Evolutionary conservation across 37 sponge, comb jelly and placozoan genomes (phyloP).

Genomic region (Corticium candelabrum): DNA sequence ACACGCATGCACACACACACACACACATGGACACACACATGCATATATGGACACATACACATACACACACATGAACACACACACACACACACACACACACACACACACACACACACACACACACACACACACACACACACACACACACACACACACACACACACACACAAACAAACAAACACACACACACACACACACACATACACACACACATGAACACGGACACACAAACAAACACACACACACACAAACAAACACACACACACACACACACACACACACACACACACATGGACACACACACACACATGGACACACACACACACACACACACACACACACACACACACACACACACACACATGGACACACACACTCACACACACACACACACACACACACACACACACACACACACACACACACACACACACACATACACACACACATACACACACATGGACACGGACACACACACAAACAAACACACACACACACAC

Average conservation of each 20-base stretch:
- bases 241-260: too few relatives aligned
- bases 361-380: too few relatives aligned
- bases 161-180: too few relatives aligned
- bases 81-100: slow-evolving; percentile 5
- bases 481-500: too few relatives aligned
- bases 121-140: slow-evolving; percentile 5
- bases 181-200: slow-evolving; percentile 5
- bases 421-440: slow-evolving; percentile 1
- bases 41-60: neutral
- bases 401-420: slow-evolving; percentile 5
- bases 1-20: too few relatives aligned
- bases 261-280: too few relatives aligned
- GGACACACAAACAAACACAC: too few relatives aligned
- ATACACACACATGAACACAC: neutral
- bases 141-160: slow-evolving; percentile 3
- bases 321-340: slow-evolving; percentile 5
- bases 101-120: slow-evolving; percentile 5
- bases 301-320: too few relatives aligned
- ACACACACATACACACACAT: slow-evolving; percentile 1
- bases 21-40: too few relatives aligned
- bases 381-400: slow-evolving; percentile 5
- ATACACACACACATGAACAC: neutral
- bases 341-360: slow-evolving; percentile 5
- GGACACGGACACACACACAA: too few relatives aligned
- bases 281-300: too few relatives aligned